These are phyloP conservation scores for Aplidium turbinatum DNA, from an alignment of 23 tunicate genomes.

Conservation along the genomic window DNA sequence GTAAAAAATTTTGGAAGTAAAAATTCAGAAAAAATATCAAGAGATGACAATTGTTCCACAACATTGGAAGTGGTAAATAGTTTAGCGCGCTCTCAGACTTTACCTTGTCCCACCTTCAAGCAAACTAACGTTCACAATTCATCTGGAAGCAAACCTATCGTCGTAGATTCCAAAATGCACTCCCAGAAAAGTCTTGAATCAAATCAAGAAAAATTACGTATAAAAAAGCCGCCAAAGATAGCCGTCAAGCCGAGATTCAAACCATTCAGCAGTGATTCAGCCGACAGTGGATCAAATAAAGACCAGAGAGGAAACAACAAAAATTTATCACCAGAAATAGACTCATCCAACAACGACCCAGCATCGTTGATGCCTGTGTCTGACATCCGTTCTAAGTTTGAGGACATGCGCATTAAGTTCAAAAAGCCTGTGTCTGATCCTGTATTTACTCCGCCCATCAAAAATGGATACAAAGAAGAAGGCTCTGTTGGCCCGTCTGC, in stretches of 20 bases:
- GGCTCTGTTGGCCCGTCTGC: slow-evolving; percentile 16
- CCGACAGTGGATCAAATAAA: not conserved
- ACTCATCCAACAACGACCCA: slow-evolving; percentile 19
- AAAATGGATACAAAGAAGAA: not conserved
- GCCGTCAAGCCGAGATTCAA: slow-evolving; percentile 47
- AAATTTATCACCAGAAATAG: not conserved
- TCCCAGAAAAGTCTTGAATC: not conserved
- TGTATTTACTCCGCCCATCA: slow-evolving; percentile 17
- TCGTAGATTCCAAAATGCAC: too few relatives aligned
- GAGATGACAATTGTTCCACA: too few relatives aligned
- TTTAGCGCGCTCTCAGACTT: too few relatives aligned
- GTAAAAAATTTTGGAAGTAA: too few relatives aligned
- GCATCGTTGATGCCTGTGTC: slow-evolving; percentile 27
- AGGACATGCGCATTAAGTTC: slow-evolving; percentile 49
- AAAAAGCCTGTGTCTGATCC: slow-evolving; percentile 54
- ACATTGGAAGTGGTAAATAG: too few relatives aligned
- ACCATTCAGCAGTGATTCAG: not conserved
- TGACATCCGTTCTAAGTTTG: slow-evolving; percentile 36
- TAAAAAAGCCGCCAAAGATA: slow-evolving; percentile 42
- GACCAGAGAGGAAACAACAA: not conserved
- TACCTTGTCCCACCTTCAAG: too few relatives aligned
- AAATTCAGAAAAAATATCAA: too few relatives aligned
- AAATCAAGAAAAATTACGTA: not conserved
- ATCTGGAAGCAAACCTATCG: too few relatives aligned
- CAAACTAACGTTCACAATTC: too few relatives aligned